Conservation (phyloP, 2,888 invertebrate genomes). For the Archips xylosteana region DNA sequence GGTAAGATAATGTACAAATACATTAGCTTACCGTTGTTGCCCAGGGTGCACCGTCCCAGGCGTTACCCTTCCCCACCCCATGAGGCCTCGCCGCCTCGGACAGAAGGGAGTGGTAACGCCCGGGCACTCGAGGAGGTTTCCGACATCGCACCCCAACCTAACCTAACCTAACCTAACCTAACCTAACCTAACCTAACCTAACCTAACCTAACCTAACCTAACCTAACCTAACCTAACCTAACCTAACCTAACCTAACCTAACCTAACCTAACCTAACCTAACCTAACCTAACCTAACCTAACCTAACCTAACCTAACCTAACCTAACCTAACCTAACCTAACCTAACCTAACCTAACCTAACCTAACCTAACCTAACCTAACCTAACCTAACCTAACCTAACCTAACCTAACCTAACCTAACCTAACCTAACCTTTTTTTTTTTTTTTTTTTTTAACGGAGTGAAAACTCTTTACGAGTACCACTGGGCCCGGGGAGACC, state of each 20-base stretch:
- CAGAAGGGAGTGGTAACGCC: too few species aligned
- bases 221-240: slow-evolving; percentile 42
- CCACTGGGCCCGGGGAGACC: too few species aligned
- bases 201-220: slow-evolving; percentile 43
- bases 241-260: slow-evolving; percentile 43
- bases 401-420: slow-evolving; percentile 48
- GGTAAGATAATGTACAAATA: too few species aligned
- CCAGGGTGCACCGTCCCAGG: too few species aligned
- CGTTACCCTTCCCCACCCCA: too few species aligned
- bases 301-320: slow-evolving; percentile 42
- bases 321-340: slow-evolving; percentile 42
- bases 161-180: slow-evolving; percentile 43
- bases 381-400: slow-evolving; percentile 41
- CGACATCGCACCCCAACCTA: too few species aligned
- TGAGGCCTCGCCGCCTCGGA: too few species aligned
- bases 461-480: too few species aligned
- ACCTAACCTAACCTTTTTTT: slow-evolving; percentile 46
- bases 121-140: too few species aligned
- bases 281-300: slow-evolving; percentile 43
- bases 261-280: slow-evolving; percentile 43
- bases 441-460: too few species aligned
- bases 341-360: slow-evolving; percentile 43
- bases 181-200: slow-evolving; percentile 44
- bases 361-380: slow-evolving; percentile 43
- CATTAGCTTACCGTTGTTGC: too few species aligned